Evolutionary conservation across 1,140 invertebrate genomes (phyloP), one percentile per base, ranked within the genome.

Genomic region (Babylonia areolata): DNA sequence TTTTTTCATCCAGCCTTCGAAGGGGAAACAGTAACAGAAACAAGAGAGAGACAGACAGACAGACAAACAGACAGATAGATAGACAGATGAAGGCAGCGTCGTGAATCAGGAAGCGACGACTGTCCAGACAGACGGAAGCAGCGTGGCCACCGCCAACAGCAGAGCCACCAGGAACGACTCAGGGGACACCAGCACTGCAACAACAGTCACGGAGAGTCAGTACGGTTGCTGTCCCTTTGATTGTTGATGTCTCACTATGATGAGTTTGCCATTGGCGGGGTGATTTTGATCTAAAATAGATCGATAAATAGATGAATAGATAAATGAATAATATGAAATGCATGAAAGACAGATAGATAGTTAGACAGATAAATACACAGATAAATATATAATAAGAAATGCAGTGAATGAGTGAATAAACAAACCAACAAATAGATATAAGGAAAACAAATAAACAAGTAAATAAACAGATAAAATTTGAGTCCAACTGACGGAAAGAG

Each of bases 181-280:
- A 64, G 58, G 58, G 58, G 58, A 64, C 58, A 64, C 58, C 58
- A 64, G 17, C 58, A 64, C 58, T 64, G 58, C 58, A 64, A 64
- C 17, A 64, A n/a, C 58, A 28, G 23, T 28, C 58, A 64, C 58
- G 28, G 28, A 3, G 28, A 12, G 28, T 6, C 46, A 51, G 9
- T 33, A 11, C 12, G n/a, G 31, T 78, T 78, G 31, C 23, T 78
- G 11, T 15, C 40, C 75, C n/a, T 75, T 31, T 75, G 28, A 75
- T 75, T 28, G 28, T 11, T 37, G 71, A 6, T 31, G 71, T 31
- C 35, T 75, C 6, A n/a, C n/a, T n/a, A n/a, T n/a, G n/a, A n/a
- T n/a, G n/a, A n/a, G n/a, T n/a, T n/a, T n/a, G n/a, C n/a, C n/a
- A n/a, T n/a, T n/a, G n/a, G n/a, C n/a, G n/a, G n/a, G n/a, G n/a